A percentile compares a stretch with the other conserved stretches of the same genome.
phyloP scores from a whole-genome alignment of 1,140 invertebrate species.

The Cotesia typhae region DNA sequence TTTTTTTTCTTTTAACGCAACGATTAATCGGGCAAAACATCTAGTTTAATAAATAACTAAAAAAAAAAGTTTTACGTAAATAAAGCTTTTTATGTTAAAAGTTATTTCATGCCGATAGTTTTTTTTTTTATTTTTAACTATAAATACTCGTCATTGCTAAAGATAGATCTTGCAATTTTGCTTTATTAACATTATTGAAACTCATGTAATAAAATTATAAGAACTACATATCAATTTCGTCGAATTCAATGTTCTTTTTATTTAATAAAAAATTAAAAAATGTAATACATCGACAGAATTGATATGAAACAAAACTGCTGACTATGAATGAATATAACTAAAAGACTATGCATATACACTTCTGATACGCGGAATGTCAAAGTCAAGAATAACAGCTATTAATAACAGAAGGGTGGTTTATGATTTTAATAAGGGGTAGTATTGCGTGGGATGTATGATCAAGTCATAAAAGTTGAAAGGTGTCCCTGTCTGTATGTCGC shows the following conservation, averaged over 20 bases:
- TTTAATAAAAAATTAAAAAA: neutral
- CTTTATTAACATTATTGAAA: neutral
- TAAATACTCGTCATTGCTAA: neutral
- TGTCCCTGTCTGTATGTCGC: conserved; percentile 33
- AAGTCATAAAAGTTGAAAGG: neutral
- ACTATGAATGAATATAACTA: neutral
- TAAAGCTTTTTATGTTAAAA: neutral
- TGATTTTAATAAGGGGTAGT: neutral
- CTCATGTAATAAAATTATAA: too few relatives aligned
- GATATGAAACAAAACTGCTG: neutral
- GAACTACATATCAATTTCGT: neutral
- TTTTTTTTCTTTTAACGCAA: neutral
- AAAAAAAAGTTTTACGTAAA: too few relatives aligned
- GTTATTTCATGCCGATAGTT: conserved; percentile 3
- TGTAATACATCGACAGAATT: neutral
- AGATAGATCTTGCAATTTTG: neutral
- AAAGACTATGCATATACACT: neutral
- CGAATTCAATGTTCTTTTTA: neutral
- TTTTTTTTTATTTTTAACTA: neutral
- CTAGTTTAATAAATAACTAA: neutral
- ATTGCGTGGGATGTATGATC: neutral
- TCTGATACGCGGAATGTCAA: neutral
- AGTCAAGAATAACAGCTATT: neutral
- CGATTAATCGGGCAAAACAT: neutral
- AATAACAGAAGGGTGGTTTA: neutral